Percentiles rank a stretch among this genome's conserved stretches.
Evolutionary conservation across 1,140 invertebrate genomes (phyloP).

Genomic region (Trialeurodes vaporariorum): DNA sequence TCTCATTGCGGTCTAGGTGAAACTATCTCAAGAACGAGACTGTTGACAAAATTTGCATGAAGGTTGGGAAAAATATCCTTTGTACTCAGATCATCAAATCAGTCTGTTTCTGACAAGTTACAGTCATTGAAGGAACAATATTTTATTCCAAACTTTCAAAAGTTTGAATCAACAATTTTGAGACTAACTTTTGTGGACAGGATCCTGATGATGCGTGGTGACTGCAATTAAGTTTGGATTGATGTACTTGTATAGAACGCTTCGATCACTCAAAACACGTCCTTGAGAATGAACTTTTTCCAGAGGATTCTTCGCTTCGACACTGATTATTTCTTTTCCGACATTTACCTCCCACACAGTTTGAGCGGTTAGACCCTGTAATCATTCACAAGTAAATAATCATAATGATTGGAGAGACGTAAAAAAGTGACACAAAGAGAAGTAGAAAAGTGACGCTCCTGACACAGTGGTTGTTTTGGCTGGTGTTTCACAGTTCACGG

Average conservation of each 20-base stretch:
- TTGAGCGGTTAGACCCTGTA: conserved; percentile 9
- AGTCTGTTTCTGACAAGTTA: conserved; percentile 15
- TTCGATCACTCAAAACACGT: conserved; percentile 84
- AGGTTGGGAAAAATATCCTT: no score
- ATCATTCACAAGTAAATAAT: no score
- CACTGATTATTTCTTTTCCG: conserved; percentile 50
- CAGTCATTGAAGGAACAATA: conserved; percentile 12
- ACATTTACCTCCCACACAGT: conserved; percentile 58
- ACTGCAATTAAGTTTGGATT: conserved; percentile 94
- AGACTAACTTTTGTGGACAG: conserved; percentile 54
- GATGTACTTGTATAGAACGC: conserved; percentile 95
- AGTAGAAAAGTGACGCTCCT: no score
- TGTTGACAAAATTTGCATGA: no score
- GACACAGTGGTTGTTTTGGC: no score
- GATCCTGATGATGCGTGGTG: conserved; percentile 63
- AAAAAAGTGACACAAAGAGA: no score
- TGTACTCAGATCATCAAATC: not conserved
- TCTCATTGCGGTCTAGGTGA: no score
- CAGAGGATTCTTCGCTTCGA: conserved; percentile 53
- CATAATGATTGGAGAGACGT: no score
- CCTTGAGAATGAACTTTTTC: conserved; percentile 95
- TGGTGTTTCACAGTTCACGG: no score
- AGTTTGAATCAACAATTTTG: no score
- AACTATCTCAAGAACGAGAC: no score
- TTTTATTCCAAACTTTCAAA: no score